These are phyloP conservation scores for Phylloscopus whistleri DNA, from an alignment of 2,113 vertebrate species.

Conservation along the genomic window DNA sequence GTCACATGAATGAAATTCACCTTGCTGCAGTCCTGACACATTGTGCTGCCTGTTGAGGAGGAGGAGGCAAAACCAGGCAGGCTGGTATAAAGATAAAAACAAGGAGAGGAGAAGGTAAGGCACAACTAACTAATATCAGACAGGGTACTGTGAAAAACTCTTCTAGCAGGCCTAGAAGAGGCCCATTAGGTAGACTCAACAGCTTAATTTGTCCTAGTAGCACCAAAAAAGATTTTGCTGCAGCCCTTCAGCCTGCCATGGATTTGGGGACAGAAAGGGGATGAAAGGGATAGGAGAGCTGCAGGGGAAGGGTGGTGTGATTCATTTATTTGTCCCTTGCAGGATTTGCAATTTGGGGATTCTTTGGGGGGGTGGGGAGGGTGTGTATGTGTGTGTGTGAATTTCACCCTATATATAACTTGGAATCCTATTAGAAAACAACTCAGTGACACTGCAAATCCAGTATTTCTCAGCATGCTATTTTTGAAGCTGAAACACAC, in stretches of 20 bases:
- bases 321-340: not conserved
- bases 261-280: not conserved
- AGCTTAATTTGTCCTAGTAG: not conserved
- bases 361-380: not conserved
- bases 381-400: not conserved
- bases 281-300: not conserved
- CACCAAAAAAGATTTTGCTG: not conserved
- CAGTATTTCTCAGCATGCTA: constrained; percentile 47
- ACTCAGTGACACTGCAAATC: constrained; percentile 43
- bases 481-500: constrained; percentile 52
- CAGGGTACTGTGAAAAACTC: not conserved
- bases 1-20: constrained; percentile 1
- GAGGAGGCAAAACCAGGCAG: not conserved
- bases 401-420: constrained; percentile 63
- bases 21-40: not conserved
- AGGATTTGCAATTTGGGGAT: not conserved
- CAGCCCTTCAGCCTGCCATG: not conserved
- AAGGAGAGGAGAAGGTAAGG: not conserved
- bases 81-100: not conserved
- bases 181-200: not conserved
- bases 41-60: not conserved
- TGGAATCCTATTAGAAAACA: constrained; percentile 53
- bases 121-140: not conserved
- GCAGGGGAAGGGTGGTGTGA: not conserved
- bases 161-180: not conserved